Conservation (phyloP, 2,797 vertebrate genomes). For the Numenius phaeopus region DNA sequence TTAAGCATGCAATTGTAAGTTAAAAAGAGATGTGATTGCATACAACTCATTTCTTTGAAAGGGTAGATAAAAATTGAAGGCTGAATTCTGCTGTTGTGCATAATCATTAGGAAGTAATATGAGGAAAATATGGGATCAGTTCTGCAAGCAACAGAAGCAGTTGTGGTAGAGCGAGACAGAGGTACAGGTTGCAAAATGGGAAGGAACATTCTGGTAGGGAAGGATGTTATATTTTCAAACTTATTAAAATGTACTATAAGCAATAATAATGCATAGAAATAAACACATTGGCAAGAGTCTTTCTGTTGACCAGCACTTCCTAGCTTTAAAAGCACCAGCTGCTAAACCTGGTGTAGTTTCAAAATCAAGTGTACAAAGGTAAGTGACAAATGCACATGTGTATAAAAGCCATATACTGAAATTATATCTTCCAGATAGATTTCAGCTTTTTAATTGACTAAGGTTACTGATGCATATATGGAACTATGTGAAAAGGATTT, state of each 20-base stretch:
- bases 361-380: neutral
- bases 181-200: neutral
- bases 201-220: neutral
- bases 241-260: neutral
- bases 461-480: neutral
- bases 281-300: neutral
- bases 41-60: neutral
- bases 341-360: neutral
- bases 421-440: neutral
- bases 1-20: neutral
- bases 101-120: neutral
- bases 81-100: neutral
- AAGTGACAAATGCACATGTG: neutral
- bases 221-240: neutral
- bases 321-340: neutral
- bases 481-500: neutral
- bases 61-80: neutral
- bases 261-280: neutral
- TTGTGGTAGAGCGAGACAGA: neutral
- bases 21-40: neutral
- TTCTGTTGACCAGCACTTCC: neutral
- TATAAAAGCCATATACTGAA: neutral
- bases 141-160: neutral
- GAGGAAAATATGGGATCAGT: neutral
- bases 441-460: neutral